These are phyloP conservation scores for Ciconia stormi DNA, from an alignment of 2,113 vertebrate genomes.

Conservation along the genomic window DNA sequence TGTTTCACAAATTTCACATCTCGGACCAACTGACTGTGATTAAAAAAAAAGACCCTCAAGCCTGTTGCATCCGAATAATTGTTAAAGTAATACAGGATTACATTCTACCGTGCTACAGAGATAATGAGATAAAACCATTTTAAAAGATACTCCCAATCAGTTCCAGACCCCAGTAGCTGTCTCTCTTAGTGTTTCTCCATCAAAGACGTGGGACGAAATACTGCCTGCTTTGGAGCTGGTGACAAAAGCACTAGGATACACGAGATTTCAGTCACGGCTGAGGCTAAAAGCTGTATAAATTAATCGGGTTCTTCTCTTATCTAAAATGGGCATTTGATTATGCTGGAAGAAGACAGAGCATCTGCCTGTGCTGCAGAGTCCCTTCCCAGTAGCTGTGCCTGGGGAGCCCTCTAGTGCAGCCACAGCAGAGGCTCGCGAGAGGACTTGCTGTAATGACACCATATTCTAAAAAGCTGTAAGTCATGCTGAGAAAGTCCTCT, in stretches of 20 bases:
- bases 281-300: not conserved
- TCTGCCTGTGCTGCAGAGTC: not conserved
- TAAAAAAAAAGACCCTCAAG: not conserved
- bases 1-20: not conserved
- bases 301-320: not conserved
- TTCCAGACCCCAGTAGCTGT: not conserved
- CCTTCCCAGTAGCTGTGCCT: not conserved
- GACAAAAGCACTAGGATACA: not conserved
- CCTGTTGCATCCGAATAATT: not conserved
- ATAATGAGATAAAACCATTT: not conserved
- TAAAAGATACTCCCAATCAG: not conserved
- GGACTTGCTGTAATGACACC: not conserved
- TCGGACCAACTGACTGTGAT: not conserved
- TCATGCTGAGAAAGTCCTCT: not conserved
- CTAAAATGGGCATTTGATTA: not conserved
- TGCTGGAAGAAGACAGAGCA: not conserved
- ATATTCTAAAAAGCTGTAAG: not conserved
- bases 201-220: not conserved
- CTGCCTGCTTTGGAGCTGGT: not conserved
- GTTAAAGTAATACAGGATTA: not conserved
- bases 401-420: not conserved
- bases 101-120: not conserved
- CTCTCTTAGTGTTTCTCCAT: not conserved
- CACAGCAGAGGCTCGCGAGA: not conserved
- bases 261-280: fast-evolving